phyloP scores from a whole-genome alignment of 2,113 vertebrate genomes.

The Bettongia penicillata region DNA sequence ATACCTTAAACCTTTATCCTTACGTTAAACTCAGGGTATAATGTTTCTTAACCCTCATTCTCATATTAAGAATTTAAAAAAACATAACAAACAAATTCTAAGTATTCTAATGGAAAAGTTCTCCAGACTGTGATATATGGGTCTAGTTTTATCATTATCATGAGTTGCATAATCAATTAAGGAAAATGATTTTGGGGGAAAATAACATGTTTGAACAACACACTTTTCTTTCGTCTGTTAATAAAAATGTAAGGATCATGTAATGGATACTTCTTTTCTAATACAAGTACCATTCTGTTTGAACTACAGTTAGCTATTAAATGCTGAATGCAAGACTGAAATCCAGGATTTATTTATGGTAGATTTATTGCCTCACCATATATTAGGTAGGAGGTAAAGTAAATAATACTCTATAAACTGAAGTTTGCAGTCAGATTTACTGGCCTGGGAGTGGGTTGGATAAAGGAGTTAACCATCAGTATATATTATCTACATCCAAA shows the following conservation, averaged over 20 bases:
- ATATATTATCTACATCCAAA: background rate
- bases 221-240: slow-evolving; percentile 51
- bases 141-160: background rate
- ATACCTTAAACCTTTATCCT: background rate
- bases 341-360: slow-evolving; percentile 21
- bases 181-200: slow-evolving; percentile 37
- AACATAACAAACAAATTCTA: background rate
- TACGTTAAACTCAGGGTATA: slow-evolving; percentile 9
- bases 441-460: background rate
- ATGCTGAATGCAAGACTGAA: slow-evolving; percentile 48
- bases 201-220: slow-evolving; percentile 51
- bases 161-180: slow-evolving; percentile 52
- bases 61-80: background rate
- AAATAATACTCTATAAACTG: slow-evolving; percentile 20
- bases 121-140: background rate
- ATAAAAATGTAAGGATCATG: slow-evolving; percentile 35
- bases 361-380: slow-evolving; percentile 22
- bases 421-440: slow-evolving; percentile 1
- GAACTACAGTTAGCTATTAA: slow-evolving; percentile 38
- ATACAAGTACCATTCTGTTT: slow-evolving; percentile 46
- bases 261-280: slow-evolving; percentile 44
- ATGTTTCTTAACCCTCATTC: slow-evolving; percentile 40
- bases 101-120: slow-evolving; percentile 29
- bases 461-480: background rate
- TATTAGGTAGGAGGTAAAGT: background rate